Conservation (phyloP, 2,888 invertebrate genomes). For the Phoronis australis region DNA sequence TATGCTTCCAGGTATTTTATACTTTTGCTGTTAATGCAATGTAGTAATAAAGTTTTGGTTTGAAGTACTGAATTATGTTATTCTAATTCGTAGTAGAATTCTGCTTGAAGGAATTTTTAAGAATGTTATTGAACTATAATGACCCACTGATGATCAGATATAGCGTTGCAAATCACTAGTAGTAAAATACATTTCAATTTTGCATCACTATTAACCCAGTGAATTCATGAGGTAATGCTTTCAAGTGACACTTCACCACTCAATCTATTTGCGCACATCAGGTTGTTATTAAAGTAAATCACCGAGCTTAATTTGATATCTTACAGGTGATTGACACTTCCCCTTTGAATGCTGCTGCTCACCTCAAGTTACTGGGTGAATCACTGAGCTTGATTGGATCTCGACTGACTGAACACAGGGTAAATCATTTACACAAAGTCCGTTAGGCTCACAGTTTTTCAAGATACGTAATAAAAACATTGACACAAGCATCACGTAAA, state of each 20-base stretch:
- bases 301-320: too few relatives aligned
- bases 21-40: not conserved
- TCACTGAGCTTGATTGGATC: constrained; percentile 90
- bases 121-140: constrained; percentile 10
- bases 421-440: constrained; percentile 48
- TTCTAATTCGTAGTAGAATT: too few relatives aligned
- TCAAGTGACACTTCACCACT: too few relatives aligned
- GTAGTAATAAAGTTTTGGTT: not conserved
- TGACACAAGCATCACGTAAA: too few relatives aligned
- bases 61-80: not conserved
- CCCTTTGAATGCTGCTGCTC: constrained; percentile 79
- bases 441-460: too few relatives aligned
- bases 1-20: not conserved
- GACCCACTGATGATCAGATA: constrained; percentile 6
- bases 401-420: constrained; percentile 85
- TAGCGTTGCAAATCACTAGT: not conserved
- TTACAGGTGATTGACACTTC: constrained; percentile 35
- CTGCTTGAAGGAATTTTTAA: too few relatives aligned
- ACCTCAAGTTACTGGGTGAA: constrained; percentile 84
- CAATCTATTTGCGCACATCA: too few relatives aligned
- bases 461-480: too few relatives aligned
- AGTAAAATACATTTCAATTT: too few relatives aligned
- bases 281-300: too few relatives aligned
- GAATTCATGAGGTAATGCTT: too few relatives aligned
- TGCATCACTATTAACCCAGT: too few relatives aligned